Evolutionary conservation across 2,888 invertebrate species (phyloP).

Genomic region (Hyposoter didymator): DNA sequence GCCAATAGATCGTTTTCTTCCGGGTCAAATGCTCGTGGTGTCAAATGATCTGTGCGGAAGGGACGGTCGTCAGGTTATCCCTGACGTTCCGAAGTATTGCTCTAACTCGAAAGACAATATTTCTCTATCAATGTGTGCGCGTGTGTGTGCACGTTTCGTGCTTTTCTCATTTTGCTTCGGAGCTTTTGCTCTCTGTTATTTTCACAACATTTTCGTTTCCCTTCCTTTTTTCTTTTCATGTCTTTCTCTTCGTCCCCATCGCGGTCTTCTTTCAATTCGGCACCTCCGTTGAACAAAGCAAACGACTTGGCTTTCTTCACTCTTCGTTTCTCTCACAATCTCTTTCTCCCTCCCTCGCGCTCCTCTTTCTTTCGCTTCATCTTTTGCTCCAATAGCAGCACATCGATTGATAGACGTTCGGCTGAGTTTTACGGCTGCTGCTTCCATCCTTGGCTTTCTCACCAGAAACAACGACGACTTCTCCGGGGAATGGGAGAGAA

Average conservation of each 20-base stretch:
- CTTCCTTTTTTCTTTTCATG: slow-evolving; percentile 11
- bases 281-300: slow-evolving; percentile 58
- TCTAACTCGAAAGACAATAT: slow-evolving; percentile 36
- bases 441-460: slow-evolving; percentile 68
- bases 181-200: slow-evolving; percentile 25
- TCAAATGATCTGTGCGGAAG: slow-evolving; percentile 43
- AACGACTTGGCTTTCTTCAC: slow-evolving; percentile 43
- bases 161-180: slow-evolving; percentile 16
- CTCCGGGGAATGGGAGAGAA: slow-evolving; percentile 47
- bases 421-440: slow-evolving; percentile 68
- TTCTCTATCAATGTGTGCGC: not conserved
- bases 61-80: slow-evolving; percentile 56
- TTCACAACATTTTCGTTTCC: slow-evolving; percentile 19
- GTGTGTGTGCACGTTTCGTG: slow-evolving; percentile 1
- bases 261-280: slow-evolving; percentile 57
- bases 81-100: slow-evolving; percentile 21
- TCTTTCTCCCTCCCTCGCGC: not conserved
- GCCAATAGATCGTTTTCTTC: slow-evolving; percentile 51
- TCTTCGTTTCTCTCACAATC: not conserved
- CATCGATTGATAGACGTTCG: slow-evolving; percentile 65
- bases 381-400: slow-evolving; percentile 15
- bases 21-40: slow-evolving; percentile 46
- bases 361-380: not conserved
- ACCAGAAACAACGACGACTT: slow-evolving; percentile 23
- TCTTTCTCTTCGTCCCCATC: slow-evolving; percentile 39